A percentile compares a stretch with the other conserved stretches of the same genome.
These are phyloP conservation scores for Drosophila tripunctata DNA, from an alignment of 2,888 invertebrate genomes.

Conservation along the genomic window DNA sequence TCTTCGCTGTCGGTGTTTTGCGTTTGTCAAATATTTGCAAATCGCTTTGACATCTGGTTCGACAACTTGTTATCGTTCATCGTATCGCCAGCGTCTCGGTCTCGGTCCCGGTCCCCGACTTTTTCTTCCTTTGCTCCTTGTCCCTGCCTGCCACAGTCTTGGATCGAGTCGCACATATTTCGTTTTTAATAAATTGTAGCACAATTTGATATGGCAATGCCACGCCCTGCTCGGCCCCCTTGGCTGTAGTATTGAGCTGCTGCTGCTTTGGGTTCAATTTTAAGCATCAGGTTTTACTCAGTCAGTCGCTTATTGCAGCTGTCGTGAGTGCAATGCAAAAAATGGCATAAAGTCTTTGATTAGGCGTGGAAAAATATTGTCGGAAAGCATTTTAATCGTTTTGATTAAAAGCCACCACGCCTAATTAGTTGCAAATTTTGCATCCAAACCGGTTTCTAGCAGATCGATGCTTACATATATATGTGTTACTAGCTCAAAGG, in stretches of 20 bases:
- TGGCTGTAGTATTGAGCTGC: neutral
- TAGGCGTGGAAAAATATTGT: slow-evolving; percentile 80
- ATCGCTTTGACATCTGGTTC: slow-evolving; percentile 81
- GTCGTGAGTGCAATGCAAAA: slow-evolving; percentile 70
- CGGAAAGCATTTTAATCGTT: slow-evolving; percentile 80
- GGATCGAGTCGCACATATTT: slow-evolving; percentile 68
- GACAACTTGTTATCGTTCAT: slow-evolving; percentile 78
- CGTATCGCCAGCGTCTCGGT: slow-evolving; percentile 21
- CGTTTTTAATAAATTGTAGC: slow-evolving; percentile 80
- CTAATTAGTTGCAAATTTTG: slow-evolving; percentile 74
- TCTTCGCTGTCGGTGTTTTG: slow-evolving; percentile 61
- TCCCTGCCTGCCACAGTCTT: neutral
- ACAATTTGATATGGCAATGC: slow-evolving; percentile 77
- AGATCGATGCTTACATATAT: neutral
- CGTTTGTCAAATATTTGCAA: slow-evolving; percentile 82
- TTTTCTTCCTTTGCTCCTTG: slow-evolving; percentile 3
- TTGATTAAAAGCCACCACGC: slow-evolving; percentile 80
- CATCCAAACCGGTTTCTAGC: slow-evolving; percentile 52
- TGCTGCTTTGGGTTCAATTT: slow-evolving; percentile 26
- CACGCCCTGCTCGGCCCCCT: slow-evolving; percentile 34
- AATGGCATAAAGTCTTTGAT: slow-evolving; percentile 76
- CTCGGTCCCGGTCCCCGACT: neutral
- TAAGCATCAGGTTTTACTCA: slow-evolving; percentile 31
- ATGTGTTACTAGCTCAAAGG: neutral
- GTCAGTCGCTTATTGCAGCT: slow-evolving; percentile 63